Base-by-base conservation (phyloP, 2,797 vertebrate species). In the Florisuga fusca region DNA sequence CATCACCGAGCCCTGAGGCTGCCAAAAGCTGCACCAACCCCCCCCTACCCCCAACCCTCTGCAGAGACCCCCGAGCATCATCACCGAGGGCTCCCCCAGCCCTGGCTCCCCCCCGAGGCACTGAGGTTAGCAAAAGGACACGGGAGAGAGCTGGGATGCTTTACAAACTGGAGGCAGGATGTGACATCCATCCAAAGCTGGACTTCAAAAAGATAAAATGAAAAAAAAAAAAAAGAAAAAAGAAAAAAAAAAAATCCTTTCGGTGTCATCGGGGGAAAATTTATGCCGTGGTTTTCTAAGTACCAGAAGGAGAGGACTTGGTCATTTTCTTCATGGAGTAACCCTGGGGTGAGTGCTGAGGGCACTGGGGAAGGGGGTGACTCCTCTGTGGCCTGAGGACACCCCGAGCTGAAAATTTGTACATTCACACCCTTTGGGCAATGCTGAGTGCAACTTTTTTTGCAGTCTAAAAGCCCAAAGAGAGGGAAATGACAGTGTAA, bases 1-100 rank as follows among this genome's bases (percentile, higher is more conserved):
- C 4, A 9, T 14, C 1, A 0, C 16, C 0, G 2, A 82, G 36
- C 69, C 33, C 54, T 0, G 0, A 1, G 0, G 1, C 57, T 21
- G 46, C 33, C 43, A 5, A 53, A 86, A 59, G 14, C 27, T 9
- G 62, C 43, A 41, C 0, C 1, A 14, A 74, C 5, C 36, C 43
- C 68, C 48, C 46, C 11, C 46, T 20, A 20, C 43, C 82, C 34
- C n/a, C n/a, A n/a, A n/a, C n/a, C n/a, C 13, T 41, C 38, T 41
- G 38, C 55, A 0, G 6, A 78, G 5, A 15, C 36, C 63, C 62
- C 19, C 3, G 5, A 45, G 57, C 53, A 7, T 15, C 53, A 7
- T 12, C 16, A 5, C 75, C 2, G 6, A 23, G 23, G 27, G 69
- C 51, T 81, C 76, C 86, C 5, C 21, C 71, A 67, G 84, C 61